Percentiles rank a stretch among this genome's conserved stretches.
Evolutionary conservation across 2,113 vertebrate genomes (phyloP).

Genomic region (Tichodroma muraria): DNA sequence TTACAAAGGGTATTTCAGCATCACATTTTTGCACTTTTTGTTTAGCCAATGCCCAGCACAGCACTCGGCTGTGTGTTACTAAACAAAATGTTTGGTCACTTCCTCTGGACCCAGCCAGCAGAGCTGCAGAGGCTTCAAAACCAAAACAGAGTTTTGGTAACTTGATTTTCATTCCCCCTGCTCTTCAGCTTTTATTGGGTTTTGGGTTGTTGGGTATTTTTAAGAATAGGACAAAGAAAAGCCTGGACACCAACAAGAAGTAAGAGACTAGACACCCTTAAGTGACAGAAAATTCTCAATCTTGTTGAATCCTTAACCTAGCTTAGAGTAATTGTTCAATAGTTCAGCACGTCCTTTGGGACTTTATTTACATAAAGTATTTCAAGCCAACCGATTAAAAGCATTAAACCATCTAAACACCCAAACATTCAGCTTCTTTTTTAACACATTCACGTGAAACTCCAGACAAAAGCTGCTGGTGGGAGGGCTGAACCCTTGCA

Average conservation of each 20-base stretch:
- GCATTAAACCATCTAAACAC: not conserved
- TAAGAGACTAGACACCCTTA: not conserved
- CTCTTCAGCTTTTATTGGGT: too few relatives aligned
- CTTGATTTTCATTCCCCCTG: not conserved
- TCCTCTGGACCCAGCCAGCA: not conserved
- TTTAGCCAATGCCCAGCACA: not conserved
- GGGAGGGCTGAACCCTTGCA: not conserved
- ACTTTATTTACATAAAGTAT: not conserved
- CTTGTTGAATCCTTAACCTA: not conserved
- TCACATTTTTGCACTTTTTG: not conserved
- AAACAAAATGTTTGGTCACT: not conserved
- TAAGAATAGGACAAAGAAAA: not conserved
- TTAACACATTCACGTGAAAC: not conserved
- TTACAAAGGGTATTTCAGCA: not conserved
- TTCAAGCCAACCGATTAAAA: not conserved
- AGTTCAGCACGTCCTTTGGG: not conserved
- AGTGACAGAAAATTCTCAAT: not conserved
- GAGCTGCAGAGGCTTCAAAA: not conserved
- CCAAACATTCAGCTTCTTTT: not conserved
- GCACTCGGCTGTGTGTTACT: not conserved
- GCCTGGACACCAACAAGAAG: not conserved
- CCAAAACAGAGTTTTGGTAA: not conserved
- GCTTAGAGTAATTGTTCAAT: not conserved
- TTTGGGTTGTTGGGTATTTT: not conserved
- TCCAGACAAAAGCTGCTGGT: not conserved